A percentile compares a stretch with the other conserved stretches of the same genome.
phyloP scores from a whole-genome alignment of 2,113 vertebrate species.

The Tauraco erythrolophus region DNA sequence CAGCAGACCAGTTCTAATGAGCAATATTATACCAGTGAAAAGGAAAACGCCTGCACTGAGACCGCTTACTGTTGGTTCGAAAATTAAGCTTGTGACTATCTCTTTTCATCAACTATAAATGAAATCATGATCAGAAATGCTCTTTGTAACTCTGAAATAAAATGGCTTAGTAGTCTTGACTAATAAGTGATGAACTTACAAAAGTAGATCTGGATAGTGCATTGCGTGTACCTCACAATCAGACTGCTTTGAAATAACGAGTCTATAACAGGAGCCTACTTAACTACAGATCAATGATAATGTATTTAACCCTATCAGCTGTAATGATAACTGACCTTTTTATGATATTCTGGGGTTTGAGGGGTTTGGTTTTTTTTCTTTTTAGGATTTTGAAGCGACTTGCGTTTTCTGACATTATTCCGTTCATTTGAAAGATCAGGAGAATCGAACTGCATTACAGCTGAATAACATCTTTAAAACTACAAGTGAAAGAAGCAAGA shows the following conservation, averaged over 20 bases:
- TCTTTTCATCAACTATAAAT: background rate
- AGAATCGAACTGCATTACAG: background rate
- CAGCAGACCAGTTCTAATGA: background rate
- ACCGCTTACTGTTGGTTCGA: background rate
- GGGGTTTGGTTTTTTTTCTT: background rate
- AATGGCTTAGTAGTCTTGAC: background rate
- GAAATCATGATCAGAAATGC: background rate
- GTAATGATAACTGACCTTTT: background rate
- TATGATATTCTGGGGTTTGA: background rate
- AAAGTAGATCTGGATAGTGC: background rate
- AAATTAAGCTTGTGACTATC: background rate
- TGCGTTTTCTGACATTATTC: background rate
- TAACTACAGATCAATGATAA: background rate
- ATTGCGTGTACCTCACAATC: background rate
- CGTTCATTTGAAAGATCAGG: background rate
- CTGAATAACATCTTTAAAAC: background rate
- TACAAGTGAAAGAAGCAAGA: background rate
- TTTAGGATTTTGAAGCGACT: background rate
- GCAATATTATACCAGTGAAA: background rate
- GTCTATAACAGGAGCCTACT: background rate
- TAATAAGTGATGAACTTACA: background rate
- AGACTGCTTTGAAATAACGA: background rate
- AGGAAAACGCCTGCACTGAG: background rate
- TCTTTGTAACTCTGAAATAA: background rate
- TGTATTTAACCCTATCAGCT: background rate